Evolutionary conservation across 2,797 vertebrate genomes (phyloP), one percentile per base, ranked within the genome.

Genomic region (Fistularia commersonii): DNA sequence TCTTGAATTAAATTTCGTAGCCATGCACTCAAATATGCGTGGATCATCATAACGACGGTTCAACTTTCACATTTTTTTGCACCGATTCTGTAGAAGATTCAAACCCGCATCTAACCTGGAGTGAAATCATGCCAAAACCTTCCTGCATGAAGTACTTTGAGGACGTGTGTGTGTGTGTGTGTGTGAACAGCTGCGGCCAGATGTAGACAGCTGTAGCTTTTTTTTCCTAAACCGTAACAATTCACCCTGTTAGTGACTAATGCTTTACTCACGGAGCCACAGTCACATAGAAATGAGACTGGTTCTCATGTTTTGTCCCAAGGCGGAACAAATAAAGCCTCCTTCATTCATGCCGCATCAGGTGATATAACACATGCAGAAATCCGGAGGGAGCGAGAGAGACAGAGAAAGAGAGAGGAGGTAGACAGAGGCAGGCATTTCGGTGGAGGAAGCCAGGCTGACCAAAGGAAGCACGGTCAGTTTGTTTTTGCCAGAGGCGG

Each of bases 151-250:
- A 41, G 53, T 50, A 54, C 57, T 54, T 58, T 36, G 15, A 42
- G 50, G 57, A 60, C 57, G 35, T 37, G 13, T 7, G 32, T 33
- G 32, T 13, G 6, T 2, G 14, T 9, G 32, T 41, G 34, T 33
- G 44, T 60, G 48, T 48, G 54, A 64, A 73, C 80, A 84, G 66
- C 74, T 79, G 79, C 52, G 53, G 72, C 54, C 64, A 77, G 70
- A 76, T 66, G 63, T 49, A 39, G 32, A 51, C 78, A 83, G 78
- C 80, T 79, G 77, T 40, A 47, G 45, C 47, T 48, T 74, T 72
- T 48, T 74, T 72, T 54, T 66, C 32, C 36, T 57, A 31, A 46
- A 60, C 61, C 64, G 59, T 55, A 76, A 79, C 63, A 73, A 52
- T 61, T 71, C 56, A 47, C 41, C 37, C 64, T 32, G 68, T 61